Conservation (phyloP, 2,797 vertebrate genomes). For the Kryptopterus vitreolus region DNA sequence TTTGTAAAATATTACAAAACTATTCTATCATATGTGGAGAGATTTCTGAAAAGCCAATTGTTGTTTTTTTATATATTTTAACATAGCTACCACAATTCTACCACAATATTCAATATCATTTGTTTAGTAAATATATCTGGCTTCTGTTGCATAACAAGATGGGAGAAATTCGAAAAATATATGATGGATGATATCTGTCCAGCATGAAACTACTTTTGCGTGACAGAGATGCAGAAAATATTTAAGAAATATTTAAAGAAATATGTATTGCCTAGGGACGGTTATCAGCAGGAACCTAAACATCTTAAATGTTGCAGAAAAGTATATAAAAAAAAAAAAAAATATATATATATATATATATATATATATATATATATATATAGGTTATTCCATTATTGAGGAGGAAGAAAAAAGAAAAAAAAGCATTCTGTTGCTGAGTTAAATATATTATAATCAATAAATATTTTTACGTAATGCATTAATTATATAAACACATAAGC, state of each 20-base stretch:
- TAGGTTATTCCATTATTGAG: no score
- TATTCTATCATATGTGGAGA: no score
- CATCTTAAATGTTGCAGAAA: constrained; percentile 3
- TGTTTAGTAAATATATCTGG: constrained; percentile 2
- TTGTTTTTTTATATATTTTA: not conserved
- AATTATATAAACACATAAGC: not conserved
- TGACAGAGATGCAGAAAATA: no score
- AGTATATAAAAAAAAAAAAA: not conserved
- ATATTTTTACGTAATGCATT: no score
- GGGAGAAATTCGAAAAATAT: constrained; percentile 8
- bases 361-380: no score
- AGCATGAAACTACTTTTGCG: not conserved
- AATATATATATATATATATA: no score
- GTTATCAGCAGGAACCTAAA: not conserved
- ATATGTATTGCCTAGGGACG: not conserved
- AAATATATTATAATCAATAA: no score
- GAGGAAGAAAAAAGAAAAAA: no score
- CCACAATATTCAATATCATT: not conserved
- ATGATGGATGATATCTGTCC: not conserved
- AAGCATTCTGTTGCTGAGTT: no score
- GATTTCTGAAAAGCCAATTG: not conserved
- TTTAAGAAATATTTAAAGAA: no score
- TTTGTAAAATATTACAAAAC: no score
- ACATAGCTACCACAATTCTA: not conserved
- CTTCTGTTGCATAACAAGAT: not conserved